A percentile compares a stretch with the other conserved stretches of the same genome.
phyloP scores from a whole-genome alignment of 37 sponge, comb jelly and placozoan genomes.

The Mnemiopsis leidyi region DNA sequence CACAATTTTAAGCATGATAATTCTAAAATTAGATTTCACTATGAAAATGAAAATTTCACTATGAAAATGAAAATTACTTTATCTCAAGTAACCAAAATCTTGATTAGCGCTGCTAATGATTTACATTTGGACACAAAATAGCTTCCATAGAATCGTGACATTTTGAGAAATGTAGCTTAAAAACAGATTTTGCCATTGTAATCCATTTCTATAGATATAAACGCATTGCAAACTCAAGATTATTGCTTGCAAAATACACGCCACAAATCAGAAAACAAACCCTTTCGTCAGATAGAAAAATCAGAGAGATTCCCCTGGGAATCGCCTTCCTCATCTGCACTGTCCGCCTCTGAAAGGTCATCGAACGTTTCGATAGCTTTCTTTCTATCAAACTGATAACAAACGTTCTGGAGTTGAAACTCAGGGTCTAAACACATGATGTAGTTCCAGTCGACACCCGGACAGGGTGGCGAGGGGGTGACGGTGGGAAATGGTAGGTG shows the following conservation, averaged over 20 bases:
- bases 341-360: neutral
- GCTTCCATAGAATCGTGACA: too few species aligned
- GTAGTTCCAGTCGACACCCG: neutral
- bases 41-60: too few species aligned
- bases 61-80: too few species aligned
- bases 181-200: too few species aligned
- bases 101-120: too few species aligned
- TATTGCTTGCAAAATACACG: neutral
- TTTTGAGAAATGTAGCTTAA: too few species aligned
- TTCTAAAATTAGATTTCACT: too few species aligned
- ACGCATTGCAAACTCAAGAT: too few species aligned
- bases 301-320: neutral
- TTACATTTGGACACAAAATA: too few species aligned
- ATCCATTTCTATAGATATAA: too few species aligned
- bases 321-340: neutral
- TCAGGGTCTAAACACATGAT: neutral
- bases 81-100: too few species aligned
- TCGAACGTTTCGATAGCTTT: neutral
- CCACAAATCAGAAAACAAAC: neutral
- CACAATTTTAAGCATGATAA: too few species aligned
- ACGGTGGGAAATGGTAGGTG: neutral
- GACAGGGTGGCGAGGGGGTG: neutral
- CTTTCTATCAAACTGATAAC: neutral
- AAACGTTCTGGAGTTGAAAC: neutral
- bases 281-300: neutral